Conservation (phyloP, 2,888 invertebrate species). For the Myathropa florea region DNA sequence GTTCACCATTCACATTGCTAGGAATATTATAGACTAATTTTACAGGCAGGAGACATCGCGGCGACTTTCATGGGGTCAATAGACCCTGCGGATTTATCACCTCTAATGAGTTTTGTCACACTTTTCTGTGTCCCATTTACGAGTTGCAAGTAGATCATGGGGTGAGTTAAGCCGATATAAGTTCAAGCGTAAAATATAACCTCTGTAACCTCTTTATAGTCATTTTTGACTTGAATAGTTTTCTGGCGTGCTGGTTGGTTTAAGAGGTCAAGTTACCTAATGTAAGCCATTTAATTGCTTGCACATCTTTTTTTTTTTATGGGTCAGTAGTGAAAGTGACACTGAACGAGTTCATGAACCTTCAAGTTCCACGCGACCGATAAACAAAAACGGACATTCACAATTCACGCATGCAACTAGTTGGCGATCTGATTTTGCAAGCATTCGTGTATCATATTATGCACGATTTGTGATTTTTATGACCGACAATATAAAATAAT, state of each 20-base stretch:
- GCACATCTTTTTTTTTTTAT: not conserved
- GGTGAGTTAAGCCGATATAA: not conserved
- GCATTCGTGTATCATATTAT: not conserved
- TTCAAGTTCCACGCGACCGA: not conserved
- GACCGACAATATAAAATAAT: not conserved
- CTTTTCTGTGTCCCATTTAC: not conserved
- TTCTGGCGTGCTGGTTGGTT: not conserved
- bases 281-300: not conserved
- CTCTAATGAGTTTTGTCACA: not conserved
- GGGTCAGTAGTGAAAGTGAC: not conserved
- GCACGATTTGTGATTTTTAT: not conserved
- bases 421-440: not conserved
- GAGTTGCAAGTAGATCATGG: not conserved
- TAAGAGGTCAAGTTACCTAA: not conserved
- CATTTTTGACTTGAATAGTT: not conserved
- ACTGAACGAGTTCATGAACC: not conserved
- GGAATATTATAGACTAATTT: not conserved
- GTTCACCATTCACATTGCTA: not conserved
- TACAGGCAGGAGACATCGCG: not conserved
- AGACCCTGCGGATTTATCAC: not conserved
- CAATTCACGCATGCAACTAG: not conserved
- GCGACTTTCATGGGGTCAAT: not conserved
- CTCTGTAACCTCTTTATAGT: not conserved
- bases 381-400: not conserved
- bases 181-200: not conserved